phyloP scores from a whole-genome alignment of 1,140 invertebrate species.

The Drosophila baimaii region DNA sequence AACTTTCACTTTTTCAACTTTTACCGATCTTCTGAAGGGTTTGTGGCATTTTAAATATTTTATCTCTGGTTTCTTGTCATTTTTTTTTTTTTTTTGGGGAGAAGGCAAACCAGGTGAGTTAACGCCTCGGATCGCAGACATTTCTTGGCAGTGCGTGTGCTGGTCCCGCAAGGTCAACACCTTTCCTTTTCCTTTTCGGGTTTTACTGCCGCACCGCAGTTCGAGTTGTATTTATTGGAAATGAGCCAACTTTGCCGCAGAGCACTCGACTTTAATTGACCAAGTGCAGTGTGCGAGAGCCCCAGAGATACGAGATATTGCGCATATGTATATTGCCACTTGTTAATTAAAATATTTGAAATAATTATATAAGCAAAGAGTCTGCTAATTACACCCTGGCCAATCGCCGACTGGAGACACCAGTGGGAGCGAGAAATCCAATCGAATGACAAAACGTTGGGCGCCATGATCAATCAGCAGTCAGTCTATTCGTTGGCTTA shows the following conservation, averaged over 20 bases:
- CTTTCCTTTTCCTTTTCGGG: constrained; percentile 72
- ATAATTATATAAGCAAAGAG: constrained; percentile 68
- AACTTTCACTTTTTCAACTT: constrained; percentile 63
- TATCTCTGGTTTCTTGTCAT: constrained; percentile 14
- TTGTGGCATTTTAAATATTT: constrained; percentile 32
- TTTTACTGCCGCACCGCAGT: constrained; percentile 23
- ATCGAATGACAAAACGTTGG: constrained; percentile 39
- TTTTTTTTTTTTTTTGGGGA: constrained; percentile 5
- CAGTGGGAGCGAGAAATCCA: constrained; percentile 10
- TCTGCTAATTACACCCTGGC: constrained; percentile 32
- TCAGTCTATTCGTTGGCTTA: constrained; percentile 4
- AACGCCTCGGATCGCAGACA: constrained; percentile 54
- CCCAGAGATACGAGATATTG: constrained; percentile 53
- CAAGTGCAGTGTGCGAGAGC: constrained; percentile 57
- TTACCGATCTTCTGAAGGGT: constrained; percentile 61
- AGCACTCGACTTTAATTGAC: constrained; percentile 62
- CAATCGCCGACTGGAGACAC: constrained; percentile 9
- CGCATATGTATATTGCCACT: constrained; percentile 61
- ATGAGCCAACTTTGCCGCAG: constrained; percentile 28
- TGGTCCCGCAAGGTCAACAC: constrained; percentile 75
- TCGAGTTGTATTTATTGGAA: constrained; percentile 27
- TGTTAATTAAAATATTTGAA: constrained; percentile 79
- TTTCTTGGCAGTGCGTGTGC: constrained; percentile 57
- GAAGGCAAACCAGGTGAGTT: constrained; percentile 62
- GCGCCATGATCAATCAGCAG: constrained; percentile 46